Conservation (phyloP, 2,113 vertebrate genomes). For the Holacanthus passer region DNA sequence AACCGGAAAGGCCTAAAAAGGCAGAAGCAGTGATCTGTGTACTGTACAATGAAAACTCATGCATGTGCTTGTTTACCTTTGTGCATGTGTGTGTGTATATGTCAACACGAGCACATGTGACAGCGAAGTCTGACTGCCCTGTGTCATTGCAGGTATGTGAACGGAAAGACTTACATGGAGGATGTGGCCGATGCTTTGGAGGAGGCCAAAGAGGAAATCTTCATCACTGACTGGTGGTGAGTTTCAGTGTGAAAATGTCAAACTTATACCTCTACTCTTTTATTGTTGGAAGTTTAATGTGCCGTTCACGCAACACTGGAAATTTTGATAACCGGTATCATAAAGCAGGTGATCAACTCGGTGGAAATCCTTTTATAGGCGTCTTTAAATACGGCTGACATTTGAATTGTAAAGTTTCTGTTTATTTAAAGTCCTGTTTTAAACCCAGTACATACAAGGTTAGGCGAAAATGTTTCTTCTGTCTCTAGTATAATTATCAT, state of each 20-base stretch:
- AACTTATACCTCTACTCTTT: neutral
- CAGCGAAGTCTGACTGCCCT: neutral
- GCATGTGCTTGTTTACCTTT: neutral
- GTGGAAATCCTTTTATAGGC: too few relatives aligned
- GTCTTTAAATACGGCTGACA: neutral
- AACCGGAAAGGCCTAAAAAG: neutral
- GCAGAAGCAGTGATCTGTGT: neutral
- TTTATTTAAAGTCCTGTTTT: too few relatives aligned
- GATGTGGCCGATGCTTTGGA: constrained; percentile 96
- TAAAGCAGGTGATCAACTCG: neutral
- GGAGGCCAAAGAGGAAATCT: constrained; percentile 96
- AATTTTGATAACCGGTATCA: too few relatives aligned
- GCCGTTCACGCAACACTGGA: too few relatives aligned
- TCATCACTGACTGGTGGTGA: constrained; percentile 99
- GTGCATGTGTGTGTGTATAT: neutral
- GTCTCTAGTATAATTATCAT: too few relatives aligned
- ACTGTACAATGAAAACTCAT: neutral
- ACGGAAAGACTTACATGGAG: constrained; percentile 96
- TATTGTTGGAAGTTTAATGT: too few relatives aligned
- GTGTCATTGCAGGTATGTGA: constrained; percentile 91
- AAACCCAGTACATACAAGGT: too few relatives aligned
- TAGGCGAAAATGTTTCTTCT: too few relatives aligned
- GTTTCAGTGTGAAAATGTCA: constrained; percentile 58
- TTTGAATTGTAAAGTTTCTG: too few relatives aligned
- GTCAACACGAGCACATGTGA: constrained; percentile 5